Evolutionary conservation across 2,888 invertebrate species (phyloP).

Genomic region (Chrysodeixis includens): DNA sequence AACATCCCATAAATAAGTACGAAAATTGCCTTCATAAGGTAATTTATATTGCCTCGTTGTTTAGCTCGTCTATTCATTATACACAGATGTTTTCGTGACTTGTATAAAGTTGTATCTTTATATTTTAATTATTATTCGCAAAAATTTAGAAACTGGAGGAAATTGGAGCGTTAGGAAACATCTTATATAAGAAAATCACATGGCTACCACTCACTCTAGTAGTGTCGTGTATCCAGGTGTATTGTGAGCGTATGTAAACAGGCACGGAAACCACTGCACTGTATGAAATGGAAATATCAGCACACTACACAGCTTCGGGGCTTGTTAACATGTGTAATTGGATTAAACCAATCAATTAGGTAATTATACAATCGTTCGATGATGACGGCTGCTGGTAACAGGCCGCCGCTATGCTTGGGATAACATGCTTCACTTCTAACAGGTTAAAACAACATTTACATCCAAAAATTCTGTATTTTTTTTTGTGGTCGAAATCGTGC

Average conservation of each 20-base stretch:
- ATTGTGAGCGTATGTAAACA: conserved; percentile 8
- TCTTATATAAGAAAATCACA: background rate
- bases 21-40: conserved; percentile 69
- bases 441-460: conserved; percentile 8
- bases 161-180: background rate
- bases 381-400: conserved; percentile 21
- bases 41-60: conserved; percentile 64
- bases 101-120: conserved; percentile 39
- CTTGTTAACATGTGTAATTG: conserved; percentile 41
- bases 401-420: conserved; percentile 41
- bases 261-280: conserved; percentile 29
- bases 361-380: conserved; percentile 38
- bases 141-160: background rate
- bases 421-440: conserved; percentile 32
- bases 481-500: background rate
- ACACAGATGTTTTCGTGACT: conserved; percentile 51
- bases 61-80: conserved; percentile 37
- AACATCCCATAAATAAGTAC: conserved; percentile 66
- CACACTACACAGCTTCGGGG: conserved; percentile 42
- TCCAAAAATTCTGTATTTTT: background rate
- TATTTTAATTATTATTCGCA: conserved; percentile 24
- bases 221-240: background rate
- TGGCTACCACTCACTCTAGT: background rate
- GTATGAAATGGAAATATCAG: conserved; percentile 7
- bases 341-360: conserved; percentile 46